Evolutionary conservation across 2,797 vertebrate species (phyloP).

Genomic region (Menidia menidia): DNA sequence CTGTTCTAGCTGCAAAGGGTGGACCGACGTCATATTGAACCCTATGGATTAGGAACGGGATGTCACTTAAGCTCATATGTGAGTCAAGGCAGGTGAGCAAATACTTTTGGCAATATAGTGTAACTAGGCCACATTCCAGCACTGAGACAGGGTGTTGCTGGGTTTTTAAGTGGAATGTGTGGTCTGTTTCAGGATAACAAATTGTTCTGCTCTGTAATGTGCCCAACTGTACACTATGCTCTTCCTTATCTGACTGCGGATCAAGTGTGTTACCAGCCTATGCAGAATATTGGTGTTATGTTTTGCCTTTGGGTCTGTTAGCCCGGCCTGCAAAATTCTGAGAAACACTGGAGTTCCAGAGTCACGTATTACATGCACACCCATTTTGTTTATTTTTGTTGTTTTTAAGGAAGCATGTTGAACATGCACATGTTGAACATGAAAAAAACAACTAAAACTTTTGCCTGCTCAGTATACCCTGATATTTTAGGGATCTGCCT

Average conservation of each 20-base stretch:
- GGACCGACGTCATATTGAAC: too few species aligned
- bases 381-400: not conserved
- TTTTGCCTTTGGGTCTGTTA: not conserved
- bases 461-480: too few species aligned
- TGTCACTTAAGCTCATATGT: too few species aligned
- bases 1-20: too few species aligned
- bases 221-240: conserved; percentile 1
- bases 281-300: not conserved
- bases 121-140: conserved; percentile 44
- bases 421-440: too few species aligned
- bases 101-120: too few species aligned
- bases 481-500: too few species aligned
- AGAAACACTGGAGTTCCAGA: not conserved
- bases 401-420: not conserved
- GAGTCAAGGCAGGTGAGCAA: too few species aligned
- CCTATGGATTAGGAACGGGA: too few species aligned
- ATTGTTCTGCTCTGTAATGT: conserved; percentile 25
- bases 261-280: not conserved
- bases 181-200: conserved; percentile 23
- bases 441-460: too few species aligned
- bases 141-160: conserved; percentile 12
- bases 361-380: not conserved
- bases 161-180: conserved; percentile 20
- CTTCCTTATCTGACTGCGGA: conserved; percentile 21
- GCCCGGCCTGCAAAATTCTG: not conserved